Conservation (phyloP, 2,797 vertebrate species). For the Varecia variegata region DNA sequence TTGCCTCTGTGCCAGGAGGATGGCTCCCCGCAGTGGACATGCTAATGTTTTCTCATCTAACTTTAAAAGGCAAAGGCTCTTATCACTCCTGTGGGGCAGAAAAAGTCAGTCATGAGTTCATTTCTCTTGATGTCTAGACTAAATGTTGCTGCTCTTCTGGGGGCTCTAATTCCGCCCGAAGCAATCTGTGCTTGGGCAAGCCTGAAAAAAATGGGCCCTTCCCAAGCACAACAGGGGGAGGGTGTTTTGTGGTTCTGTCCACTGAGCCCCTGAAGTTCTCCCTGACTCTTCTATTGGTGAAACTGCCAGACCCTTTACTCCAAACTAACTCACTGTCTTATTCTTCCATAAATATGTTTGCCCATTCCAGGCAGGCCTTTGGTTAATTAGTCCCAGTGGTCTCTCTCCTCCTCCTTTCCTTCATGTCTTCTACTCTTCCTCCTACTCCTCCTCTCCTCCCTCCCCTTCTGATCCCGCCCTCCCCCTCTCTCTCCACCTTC, state of each 20-base stretch:
- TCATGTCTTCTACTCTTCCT: too few relatives aligned
- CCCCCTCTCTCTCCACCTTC: too few relatives aligned
- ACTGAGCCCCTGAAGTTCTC: background rate
- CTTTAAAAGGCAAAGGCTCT: background rate
- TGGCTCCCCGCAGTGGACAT: background rate
- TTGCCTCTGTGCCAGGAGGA: background rate
- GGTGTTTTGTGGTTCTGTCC: background rate
- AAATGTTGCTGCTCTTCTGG: background rate
- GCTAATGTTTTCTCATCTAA: background rate
- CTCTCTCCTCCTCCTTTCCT: too few relatives aligned
- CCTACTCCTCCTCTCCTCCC: fast-evolving
- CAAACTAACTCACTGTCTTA: background rate
- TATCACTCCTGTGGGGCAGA: background rate
- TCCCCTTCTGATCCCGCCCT: too few relatives aligned
- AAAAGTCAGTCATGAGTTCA: background rate
- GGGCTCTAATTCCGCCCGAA: background rate
- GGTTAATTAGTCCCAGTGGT: background rate
- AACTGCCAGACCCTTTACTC: background rate
- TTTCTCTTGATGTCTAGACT: background rate
- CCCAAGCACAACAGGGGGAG: background rate
- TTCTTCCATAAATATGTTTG: background rate
- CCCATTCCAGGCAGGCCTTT: background rate
- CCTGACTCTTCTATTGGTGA: background rate
- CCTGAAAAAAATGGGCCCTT: background rate
- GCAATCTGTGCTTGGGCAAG: background rate